These are phyloP conservation scores for Sitophilus oryzae DNA, from an alignment of 1,140 invertebrate genomes.

Conservation along the genomic window DNA sequence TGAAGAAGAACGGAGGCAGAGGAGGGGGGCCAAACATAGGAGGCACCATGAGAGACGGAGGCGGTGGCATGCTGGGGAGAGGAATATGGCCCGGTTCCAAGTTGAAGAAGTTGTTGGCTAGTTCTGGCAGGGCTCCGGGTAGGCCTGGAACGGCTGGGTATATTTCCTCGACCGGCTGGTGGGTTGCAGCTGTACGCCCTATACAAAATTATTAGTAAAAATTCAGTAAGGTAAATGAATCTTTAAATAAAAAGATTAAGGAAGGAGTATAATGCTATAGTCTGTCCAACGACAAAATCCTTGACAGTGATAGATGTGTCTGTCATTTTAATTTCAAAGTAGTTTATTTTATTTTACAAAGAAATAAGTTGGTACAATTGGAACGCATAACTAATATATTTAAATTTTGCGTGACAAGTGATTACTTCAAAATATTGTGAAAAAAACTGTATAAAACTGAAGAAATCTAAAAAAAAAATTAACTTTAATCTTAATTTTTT, in stretches of 20 bases:
- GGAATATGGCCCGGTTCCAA: slow-evolving; percentile 54
- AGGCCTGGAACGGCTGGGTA: slow-evolving; percentile 86
- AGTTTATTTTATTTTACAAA: too few relatives aligned
- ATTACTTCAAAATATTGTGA: too few relatives aligned
- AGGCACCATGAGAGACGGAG: slow-evolving; percentile 53
- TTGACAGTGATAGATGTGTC: too few relatives aligned
- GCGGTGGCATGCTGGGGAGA: slow-evolving; percentile 48
- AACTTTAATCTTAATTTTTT: too few relatives aligned
- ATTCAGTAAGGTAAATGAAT: background rate
- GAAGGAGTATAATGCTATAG: background rate
- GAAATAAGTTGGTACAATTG: too few relatives aligned
- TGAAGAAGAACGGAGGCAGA: slow-evolving; percentile 57
- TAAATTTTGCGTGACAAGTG: too few relatives aligned
- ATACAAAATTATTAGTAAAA: background rate
- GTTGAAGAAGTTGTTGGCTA: slow-evolving; percentile 80
- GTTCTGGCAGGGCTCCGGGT: slow-evolving; percentile 68
- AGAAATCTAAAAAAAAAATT: too few relatives aligned
- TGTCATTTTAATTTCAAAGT: too few relatives aligned
- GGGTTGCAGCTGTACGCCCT: slow-evolving; percentile 35
- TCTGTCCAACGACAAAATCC: too few relatives aligned
- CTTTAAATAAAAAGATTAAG: too few relatives aligned
- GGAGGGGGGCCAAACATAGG: slow-evolving; percentile 44
- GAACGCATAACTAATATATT: too few relatives aligned
- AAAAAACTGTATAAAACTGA: too few relatives aligned
- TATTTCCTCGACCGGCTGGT: slow-evolving; percentile 42